A percentile compares a stretch with the other conserved stretches of the same genome.
Evolutionary conservation across 2,797 vertebrate genomes (phyloP).

Genomic region (Megalops cyprinoides): DNA sequence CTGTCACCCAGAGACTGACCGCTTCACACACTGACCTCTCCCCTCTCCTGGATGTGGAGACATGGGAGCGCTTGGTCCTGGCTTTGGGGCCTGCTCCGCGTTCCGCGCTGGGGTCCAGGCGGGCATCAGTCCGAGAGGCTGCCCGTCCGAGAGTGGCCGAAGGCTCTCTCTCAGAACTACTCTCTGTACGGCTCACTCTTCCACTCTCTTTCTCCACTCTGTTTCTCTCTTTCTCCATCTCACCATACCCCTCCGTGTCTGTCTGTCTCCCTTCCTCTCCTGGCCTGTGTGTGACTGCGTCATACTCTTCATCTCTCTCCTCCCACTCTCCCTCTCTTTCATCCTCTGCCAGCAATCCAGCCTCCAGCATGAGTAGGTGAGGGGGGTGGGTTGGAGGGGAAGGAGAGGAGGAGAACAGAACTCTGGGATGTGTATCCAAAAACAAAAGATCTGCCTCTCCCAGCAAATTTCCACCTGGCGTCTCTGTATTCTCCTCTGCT

Average conservation of each 20-base stretch:
- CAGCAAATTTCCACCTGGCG: constrained; percentile 39
- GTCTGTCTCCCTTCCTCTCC: constrained; percentile 45
- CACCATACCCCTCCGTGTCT: constrained; percentile 56
- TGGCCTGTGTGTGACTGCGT: constrained; percentile 42
- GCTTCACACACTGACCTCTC: constrained; percentile 85
- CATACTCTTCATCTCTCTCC: constrained; percentile 32
- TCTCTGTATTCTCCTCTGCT: constrained; percentile 2
- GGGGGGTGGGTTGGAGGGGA: constrained; percentile 71
- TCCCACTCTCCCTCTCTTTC: constrained; percentile 19
- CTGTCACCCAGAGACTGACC: constrained; percentile 78
- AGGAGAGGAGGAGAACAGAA: constrained; percentile 71
- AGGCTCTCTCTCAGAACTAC: not conserved
- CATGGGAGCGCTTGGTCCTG: constrained; percentile 61
- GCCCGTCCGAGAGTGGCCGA: too few relatives aligned
- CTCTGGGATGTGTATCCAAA: constrained; percentile 73
- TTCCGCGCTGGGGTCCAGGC: not conserved
- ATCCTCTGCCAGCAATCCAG: constrained; percentile 59
- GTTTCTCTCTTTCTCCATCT: constrained; percentile 48
- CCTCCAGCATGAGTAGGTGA: constrained; percentile 73
- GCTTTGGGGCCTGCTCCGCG: constrained; percentile 31
- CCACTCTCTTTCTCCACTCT: not conserved
- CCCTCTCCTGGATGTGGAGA: constrained; percentile 57
- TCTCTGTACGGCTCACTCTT: not conserved
- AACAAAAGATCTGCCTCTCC: constrained; percentile 68
- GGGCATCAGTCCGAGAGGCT: not conserved